phyloP scores from a whole-genome alignment of 2,113 vertebrate species.

The Odobenus rosmarus region DNA sequence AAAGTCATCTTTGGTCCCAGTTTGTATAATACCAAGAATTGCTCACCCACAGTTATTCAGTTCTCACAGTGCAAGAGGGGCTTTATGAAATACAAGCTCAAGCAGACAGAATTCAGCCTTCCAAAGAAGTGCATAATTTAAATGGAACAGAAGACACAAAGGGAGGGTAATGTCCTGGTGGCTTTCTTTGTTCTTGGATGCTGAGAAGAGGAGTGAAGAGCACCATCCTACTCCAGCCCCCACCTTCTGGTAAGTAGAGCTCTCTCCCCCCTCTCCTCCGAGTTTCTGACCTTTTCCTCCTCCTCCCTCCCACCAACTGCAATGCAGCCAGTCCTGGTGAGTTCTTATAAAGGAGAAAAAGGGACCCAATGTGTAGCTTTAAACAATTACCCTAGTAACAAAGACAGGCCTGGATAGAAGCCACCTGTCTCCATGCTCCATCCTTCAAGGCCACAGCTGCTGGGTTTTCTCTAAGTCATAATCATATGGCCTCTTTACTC shows the following conservation, averaged over 20 bases:
- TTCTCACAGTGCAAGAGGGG: background rate
- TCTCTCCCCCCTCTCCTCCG: rapidly evolving
- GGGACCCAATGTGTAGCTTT: background rate
- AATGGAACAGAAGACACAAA: background rate
- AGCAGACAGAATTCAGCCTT: background rate
- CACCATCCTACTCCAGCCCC: no score
- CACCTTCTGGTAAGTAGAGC: background rate
- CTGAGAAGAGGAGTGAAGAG: background rate
- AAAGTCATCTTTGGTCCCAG: conserved; percentile 49
- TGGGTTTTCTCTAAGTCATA: background rate
- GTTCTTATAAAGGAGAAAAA: background rate
- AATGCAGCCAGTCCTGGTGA: background rate
- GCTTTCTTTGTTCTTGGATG: background rate
- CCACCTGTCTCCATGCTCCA: rapidly evolving
- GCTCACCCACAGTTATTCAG: conserved; percentile 24
- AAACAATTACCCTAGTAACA: background rate
- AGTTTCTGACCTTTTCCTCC: background rate
- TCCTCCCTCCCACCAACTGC: background rate
- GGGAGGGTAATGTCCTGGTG: background rate
- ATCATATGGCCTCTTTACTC: background rate
- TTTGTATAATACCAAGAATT: background rate
- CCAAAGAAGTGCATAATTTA: background rate
- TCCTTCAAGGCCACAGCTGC: background rate
- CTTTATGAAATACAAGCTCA: background rate
- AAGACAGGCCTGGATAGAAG: background rate